These are phyloP conservation scores for Crioceris asparagi DNA, from an alignment of 2,888 invertebrate genomes.

Conservation along the genomic window DNA sequence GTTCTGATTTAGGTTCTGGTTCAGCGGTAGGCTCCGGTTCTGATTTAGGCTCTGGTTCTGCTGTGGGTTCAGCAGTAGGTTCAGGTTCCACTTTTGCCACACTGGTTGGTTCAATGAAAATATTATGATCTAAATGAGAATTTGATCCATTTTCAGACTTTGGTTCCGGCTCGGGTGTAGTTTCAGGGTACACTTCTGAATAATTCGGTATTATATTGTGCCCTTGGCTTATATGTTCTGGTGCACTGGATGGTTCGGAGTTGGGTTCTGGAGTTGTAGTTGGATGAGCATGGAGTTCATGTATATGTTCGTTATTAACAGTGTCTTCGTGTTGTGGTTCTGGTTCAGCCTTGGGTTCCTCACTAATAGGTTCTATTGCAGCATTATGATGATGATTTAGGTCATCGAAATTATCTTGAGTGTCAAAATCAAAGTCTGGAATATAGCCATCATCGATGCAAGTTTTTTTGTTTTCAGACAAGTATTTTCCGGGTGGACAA, in stretches of 20 bases:
- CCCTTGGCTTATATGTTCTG: no score
- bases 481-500: slow-evolving; percentile 47
- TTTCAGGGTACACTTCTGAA: slow-evolving; percentile 30
- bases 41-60: slow-evolving; percentile 28
- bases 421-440: slow-evolving; percentile 18
- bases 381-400: slow-evolving; percentile 12
- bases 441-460: slow-evolving; percentile 32
- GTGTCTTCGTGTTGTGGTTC: slow-evolving; percentile 12
- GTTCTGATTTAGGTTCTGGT: slow-evolving; percentile 17
- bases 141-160: no score
- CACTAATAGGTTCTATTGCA: no score
- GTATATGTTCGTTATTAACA: no score
- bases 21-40: slow-evolving; percentile 21
- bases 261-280: slow-evolving; percentile 22
- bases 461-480: slow-evolving; percentile 40
- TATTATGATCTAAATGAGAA: no score
- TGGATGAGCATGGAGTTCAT: slow-evolving; percentile 4
- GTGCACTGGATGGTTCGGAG: no score
- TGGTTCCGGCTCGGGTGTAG: slow-evolving; percentile 26
- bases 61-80: slow-evolving; percentile 36
- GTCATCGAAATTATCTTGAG: slow-evolving; percentile 23
- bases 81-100: slow-evolving; percentile 14
- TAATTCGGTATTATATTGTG: no score
- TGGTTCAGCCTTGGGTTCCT: slow-evolving; percentile 25
- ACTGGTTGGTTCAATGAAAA: slow-evolving; percentile 23